phyloP scores from a whole-genome alignment of 2,113 vertebrate species.

The Rhinopomastus cyanomelas region DNA sequence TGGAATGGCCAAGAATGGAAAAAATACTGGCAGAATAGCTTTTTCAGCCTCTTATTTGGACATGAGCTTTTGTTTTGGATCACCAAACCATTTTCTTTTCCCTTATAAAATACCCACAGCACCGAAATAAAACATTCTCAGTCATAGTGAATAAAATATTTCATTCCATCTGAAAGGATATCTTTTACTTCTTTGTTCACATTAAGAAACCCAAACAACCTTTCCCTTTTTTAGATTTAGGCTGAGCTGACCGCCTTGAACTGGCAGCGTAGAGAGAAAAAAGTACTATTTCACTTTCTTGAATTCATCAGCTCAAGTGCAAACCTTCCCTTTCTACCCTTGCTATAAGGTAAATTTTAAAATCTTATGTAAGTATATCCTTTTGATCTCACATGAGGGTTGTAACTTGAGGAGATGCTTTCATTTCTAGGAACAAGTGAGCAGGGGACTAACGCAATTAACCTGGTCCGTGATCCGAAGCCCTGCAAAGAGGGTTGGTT shows the following conservation, averaged over 20 bases:
- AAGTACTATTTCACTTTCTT: not conserved
- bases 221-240: not conserved
- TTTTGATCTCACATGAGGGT: not conserved
- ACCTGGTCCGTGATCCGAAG: not conserved
- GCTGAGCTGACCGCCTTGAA: not conserved
- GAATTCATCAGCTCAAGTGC: not conserved
- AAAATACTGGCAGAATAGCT: not conserved
- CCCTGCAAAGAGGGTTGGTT: not conserved
- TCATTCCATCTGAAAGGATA: not conserved
- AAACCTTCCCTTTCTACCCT: not conserved
- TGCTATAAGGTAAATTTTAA: not conserved
- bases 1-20: not conserved
- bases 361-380: not conserved
- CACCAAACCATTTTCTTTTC: not conserved
- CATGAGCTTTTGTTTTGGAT: not conserved
- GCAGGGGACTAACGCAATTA: not conserved
- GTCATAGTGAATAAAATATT: not conserved
- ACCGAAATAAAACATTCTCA: not conserved
- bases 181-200: not conserved
- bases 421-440: not conserved
- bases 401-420: not conserved
- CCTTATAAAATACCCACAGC: not conserved
- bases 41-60: not conserved
- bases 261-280: not conserved
- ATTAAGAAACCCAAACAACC: not conserved